phyloP scores from a whole-genome alignment of 2,113 vertebrate species.

The Sialia sialis region DNA sequence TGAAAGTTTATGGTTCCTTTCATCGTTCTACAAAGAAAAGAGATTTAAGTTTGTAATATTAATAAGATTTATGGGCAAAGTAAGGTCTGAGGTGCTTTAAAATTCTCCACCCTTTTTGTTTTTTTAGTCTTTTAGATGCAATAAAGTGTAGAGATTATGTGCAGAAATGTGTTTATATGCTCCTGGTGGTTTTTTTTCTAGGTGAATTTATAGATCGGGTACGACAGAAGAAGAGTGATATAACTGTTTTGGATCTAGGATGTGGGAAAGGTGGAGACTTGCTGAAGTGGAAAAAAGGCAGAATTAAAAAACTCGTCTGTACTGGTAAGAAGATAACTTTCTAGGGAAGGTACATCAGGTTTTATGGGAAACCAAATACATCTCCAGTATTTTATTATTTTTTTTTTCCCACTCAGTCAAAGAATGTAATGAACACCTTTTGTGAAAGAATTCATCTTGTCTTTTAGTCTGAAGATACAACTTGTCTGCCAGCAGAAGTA shows the following conservation, averaged over 20 bases:
- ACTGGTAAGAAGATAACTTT: conserved; percentile 78
- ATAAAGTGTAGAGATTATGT: neutral
- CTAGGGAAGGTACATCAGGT: neutral
- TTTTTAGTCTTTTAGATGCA: neutral
- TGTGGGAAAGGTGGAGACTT: conserved; percentile 98
- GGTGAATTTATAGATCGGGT: conserved; percentile 89
- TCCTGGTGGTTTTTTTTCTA: conserved; percentile 48
- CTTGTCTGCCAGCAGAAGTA: neutral
- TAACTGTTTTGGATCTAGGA: conserved; percentile 91
- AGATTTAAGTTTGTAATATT: neutral
- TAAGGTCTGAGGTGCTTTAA: neutral
- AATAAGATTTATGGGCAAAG: neutral
- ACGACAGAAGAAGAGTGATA: conserved; percentile 69
- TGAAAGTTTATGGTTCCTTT: neutral
- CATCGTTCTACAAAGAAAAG: neutral
- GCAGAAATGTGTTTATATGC: neutral
- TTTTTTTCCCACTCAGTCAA: neutral
- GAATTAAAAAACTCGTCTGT: conserved; percentile 89
- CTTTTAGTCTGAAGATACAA: neutral
- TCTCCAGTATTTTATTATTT: neutral
- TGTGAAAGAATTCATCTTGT: neutral
- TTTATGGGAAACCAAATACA: neutral
- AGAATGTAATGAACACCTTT: neutral
- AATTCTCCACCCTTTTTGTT: neutral
- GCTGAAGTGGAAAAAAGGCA: conserved; percentile 93